Percentiles rank a stretch among this genome's conserved stretches.
These are phyloP conservation scores for Adelges cooleyi DNA, from an alignment of 1,140 invertebrate genomes.

Conservation along the genomic window DNA sequence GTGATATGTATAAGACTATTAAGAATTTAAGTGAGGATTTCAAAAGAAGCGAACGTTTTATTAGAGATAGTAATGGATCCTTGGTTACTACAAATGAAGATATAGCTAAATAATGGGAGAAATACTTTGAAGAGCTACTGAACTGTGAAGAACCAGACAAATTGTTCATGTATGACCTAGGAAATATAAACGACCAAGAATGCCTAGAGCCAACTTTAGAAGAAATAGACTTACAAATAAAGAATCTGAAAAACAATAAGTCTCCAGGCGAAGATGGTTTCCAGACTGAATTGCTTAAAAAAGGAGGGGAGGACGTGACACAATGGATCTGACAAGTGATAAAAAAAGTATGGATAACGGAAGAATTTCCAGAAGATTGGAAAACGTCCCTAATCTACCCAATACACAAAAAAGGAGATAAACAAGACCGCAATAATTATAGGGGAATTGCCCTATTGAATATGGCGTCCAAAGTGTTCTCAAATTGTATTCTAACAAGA, in stretches of 20 bases:
- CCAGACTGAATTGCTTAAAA: slow-evolving; percentile 33
- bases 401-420: slow-evolving; percentile 35
- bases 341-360: slow-evolving; percentile 24
- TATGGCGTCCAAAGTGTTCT: slow-evolving; percentile 32
- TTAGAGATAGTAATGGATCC: slow-evolving; percentile 24
- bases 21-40: slow-evolving; percentile 24
- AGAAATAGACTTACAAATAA: slow-evolving; percentile 26
- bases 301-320: slow-evolving; percentile 3
- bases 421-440: slow-evolving; percentile 33
- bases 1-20: slow-evolving; percentile 9
- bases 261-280: slow-evolving; percentile 33
- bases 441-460: slow-evolving; percentile 33
- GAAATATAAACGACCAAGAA: background rate
- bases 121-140: slow-evolving; percentile 29
- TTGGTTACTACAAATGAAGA: slow-evolving; percentile 7
- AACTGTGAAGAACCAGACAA: slow-evolving; percentile 13
- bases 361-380: slow-evolving; percentile 33
- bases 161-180: background rate
- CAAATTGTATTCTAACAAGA: slow-evolving; percentile 23
- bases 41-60: slow-evolving; percentile 22
- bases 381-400: slow-evolving; percentile 32
- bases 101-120: slow-evolving; percentile 12
- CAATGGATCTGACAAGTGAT: slow-evolving; percentile 1
- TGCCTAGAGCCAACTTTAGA: slow-evolving; percentile 1
- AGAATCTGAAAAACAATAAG: slow-evolving; percentile 32